A percentile compares a stretch with the other conserved stretches of the same genome.
These are phyloP conservation scores for Ondatra zibethicus DNA, from an alignment of 2,113 vertebrate species.

Conservation along the genomic window DNA sequence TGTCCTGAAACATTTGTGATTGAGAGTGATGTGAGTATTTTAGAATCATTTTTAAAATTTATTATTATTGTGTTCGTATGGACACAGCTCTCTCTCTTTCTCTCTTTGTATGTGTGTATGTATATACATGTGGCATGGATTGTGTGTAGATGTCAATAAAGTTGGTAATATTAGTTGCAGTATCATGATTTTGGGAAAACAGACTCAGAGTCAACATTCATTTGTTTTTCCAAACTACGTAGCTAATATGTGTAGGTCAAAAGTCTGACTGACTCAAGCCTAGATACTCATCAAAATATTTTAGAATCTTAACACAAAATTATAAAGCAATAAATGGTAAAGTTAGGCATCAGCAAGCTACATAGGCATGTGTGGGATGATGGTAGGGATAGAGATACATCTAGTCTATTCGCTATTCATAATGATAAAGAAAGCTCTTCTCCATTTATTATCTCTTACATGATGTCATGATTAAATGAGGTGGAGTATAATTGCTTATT, in stretches of 20 bases:
- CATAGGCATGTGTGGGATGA: neutral
- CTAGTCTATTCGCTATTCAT: neutral
- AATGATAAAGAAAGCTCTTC: slow-evolving; percentile 35
- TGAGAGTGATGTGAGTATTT: no score
- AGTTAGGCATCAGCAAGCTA: neutral
- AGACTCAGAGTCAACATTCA: neutral
- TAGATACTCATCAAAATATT: neutral
- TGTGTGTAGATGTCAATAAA: neutral
- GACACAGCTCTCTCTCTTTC: no score
- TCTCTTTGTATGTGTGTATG: no score
- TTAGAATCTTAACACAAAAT: neutral
- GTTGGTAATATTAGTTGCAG: neutral
- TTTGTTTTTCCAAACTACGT: neutral
- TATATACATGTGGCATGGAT: neutral
- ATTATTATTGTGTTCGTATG: no score
- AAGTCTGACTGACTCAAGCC: slow-evolving; percentile 14
- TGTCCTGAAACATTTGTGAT: no score
- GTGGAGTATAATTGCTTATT: neutral
- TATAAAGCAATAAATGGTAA: neutral
- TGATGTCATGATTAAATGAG: neutral
- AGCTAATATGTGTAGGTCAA: slow-evolving; percentile 11
- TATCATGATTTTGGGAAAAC: slow-evolving; percentile 5
- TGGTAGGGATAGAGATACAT: neutral
- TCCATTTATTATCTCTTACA: neutral
- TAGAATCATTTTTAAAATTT: no score